These are phyloP conservation scores for Hippopotamus amphibius DNA, from an alignment of 2,113 vertebrate species.

Conservation along the genomic window DNA sequence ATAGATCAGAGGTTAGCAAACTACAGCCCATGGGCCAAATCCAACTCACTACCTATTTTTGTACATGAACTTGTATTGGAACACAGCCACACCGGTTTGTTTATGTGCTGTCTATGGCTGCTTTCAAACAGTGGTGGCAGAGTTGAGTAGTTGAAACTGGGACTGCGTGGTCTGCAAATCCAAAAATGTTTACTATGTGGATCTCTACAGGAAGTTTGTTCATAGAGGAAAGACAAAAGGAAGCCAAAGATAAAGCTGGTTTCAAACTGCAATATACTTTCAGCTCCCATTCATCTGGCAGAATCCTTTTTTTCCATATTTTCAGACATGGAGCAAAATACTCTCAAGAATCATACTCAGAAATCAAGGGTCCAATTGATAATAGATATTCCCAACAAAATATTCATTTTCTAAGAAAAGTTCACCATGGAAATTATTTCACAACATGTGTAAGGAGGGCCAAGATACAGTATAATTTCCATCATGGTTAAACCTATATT, in stretches of 20 bases:
- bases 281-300: neutral
- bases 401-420: neutral
- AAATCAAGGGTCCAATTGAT: neutral
- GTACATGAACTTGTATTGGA: neutral
- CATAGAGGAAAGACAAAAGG: neutral
- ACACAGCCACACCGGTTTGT: neutral
- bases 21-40: too few relatives aligned
- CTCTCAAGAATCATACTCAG: constrained; percentile 1
- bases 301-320: neutral
- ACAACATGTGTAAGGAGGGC: neutral
- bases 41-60: neutral
- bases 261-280: neutral
- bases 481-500: neutral
- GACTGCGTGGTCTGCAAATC: neutral
- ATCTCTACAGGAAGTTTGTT: neutral
- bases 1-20: neutral
- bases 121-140: neutral
- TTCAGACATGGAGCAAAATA: neutral
- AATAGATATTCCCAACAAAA: neutral
- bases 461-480: neutral
- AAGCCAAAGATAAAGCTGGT: neutral
- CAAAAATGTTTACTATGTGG: neutral
- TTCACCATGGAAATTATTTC: constrained; percentile 45
- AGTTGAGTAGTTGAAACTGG: neutral
- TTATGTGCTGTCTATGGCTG: neutral